Evolutionary conservation across 2,888 invertebrate genomes (phyloP), one percentile per base, ranked within the genome.

Genomic region (Steinernema scapterisci): DNA sequence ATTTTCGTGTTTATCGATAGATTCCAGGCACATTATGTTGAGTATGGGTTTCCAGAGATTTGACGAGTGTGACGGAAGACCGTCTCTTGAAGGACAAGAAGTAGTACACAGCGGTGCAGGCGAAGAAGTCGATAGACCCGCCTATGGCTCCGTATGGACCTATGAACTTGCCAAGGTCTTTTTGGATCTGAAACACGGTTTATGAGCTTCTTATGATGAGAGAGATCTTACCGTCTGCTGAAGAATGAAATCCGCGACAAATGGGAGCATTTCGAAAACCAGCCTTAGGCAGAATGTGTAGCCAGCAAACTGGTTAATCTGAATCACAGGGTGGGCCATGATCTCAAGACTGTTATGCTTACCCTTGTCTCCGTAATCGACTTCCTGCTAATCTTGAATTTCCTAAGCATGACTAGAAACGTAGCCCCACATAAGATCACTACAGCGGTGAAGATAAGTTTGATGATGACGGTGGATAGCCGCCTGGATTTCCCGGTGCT

Each of bases 261-360:
- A 63, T 1, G 63, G 63, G 31, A 31, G 16, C 63, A 63, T 63
- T 16, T 63, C 63, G 63, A 63, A 63, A 16, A 63, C 63, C 3
- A 63, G 31, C 19, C 63, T 9, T 38, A 63, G n/a, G 63, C 63
- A 63, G 63, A 63, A 63, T 16, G 25, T 63, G 63, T 63, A 63
- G 23, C 63, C 63, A n/a, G 63, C 63, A 27, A 63, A 63, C 63
- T 63, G 63, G 27, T 63, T 63, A 1, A 63, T 63, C 63, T 63
- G 25, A 16, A 63, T 6, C 5, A 5, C 25, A 19, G 21, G 3
- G 5, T 54, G 54, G 3, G 54, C 5, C 19, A 7, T 48, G 13
- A 19, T n/a, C n/a, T n/a, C n/a, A 16, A 48, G 2, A n/a, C 48
- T 3, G 48, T 16, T 7, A 2, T 2, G 48, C 16, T 52, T 23